Conservation (phyloP, 2,113 vertebrate genomes). For the Corvus cornix region DNA sequence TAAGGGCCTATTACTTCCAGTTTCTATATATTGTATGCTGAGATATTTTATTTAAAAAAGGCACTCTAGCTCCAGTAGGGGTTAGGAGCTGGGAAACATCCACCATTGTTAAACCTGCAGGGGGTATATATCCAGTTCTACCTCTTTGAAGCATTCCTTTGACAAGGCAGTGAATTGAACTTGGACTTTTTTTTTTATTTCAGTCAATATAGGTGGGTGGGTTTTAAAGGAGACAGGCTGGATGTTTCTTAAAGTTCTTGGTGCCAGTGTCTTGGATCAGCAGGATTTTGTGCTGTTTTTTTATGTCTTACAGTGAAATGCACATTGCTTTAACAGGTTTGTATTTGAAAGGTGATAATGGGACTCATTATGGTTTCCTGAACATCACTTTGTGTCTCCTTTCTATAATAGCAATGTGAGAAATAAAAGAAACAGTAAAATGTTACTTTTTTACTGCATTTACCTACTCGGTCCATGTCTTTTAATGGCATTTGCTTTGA, state of each 20-base stretch:
- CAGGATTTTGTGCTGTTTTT: background rate
- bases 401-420: background rate
- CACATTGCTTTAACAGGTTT: background rate
- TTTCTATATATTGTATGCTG: background rate
- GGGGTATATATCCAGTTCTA: background rate
- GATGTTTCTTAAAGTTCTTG: background rate
- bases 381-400: background rate
- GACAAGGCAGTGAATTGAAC: background rate
- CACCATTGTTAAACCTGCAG: background rate
- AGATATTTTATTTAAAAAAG: background rate
- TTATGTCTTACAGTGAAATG: background rate
- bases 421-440: slow-evolving; percentile 9
- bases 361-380: background rate
- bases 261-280: background rate
- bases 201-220: background rate
- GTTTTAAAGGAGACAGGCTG: background rate
- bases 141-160: background rate
- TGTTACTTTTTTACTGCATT: background rate
- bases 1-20: background rate
- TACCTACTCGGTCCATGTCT: background rate
- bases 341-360: slow-evolving; percentile 1
- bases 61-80: background rate
- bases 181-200: background rate
- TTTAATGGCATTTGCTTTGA: slow-evolving; percentile 23
- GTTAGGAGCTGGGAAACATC: background rate